Conservation (phyloP, 2,113 vertebrate species). For the Vidua chalybeata region DNA sequence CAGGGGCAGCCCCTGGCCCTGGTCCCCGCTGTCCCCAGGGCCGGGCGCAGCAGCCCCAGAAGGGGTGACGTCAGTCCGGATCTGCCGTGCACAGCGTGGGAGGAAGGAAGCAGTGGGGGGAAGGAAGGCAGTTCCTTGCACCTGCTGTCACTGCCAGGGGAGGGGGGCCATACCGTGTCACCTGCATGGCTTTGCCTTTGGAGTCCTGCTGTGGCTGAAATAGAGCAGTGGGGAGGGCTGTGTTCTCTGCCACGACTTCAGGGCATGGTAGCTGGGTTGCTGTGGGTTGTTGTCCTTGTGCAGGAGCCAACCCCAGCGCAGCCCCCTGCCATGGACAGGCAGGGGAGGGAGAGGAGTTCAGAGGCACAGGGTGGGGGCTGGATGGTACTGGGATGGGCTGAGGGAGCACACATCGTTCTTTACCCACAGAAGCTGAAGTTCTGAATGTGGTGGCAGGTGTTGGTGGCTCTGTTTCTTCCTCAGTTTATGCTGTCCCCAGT, state of each 20-base stretch:
- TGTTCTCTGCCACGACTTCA: background rate
- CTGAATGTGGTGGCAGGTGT: background rate
- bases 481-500: background rate
- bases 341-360: background rate
- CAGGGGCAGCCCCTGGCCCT: background rate
- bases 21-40: background rate
- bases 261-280: background rate
- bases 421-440: background rate
- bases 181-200: background rate
- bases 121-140: background rate
- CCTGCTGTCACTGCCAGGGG: background rate
- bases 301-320: background rate
- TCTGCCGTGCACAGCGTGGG: background rate
- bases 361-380: background rate
- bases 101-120: background rate
- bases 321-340: fast-evolving
- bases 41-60: background rate
- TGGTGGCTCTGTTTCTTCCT: background rate
- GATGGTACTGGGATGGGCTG: background rate
- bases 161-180: background rate
- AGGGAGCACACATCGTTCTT: background rate
- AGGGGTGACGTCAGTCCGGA: fast-evolving
- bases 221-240: background rate
- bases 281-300: background rate
- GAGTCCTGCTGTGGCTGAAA: background rate